Conservation (phyloP, 2,113 vertebrate genomes). For the Malurus melanocephalus region DNA sequence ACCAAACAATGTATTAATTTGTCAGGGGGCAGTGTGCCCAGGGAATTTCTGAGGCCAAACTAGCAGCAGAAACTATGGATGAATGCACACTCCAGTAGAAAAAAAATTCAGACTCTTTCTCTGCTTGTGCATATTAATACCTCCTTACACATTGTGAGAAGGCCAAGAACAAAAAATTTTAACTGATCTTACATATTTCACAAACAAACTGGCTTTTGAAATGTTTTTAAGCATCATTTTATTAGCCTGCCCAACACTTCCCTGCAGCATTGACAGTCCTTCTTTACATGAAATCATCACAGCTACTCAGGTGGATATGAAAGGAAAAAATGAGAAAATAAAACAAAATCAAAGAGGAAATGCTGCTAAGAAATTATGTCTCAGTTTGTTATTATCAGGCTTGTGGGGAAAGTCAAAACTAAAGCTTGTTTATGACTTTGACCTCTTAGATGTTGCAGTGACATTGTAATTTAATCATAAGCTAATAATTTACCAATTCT, state of each 20-base stretch:
- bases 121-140: background rate
- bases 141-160: background rate
- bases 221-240: background rate
- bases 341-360: background rate
- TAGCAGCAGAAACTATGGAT: background rate
- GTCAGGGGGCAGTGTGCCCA: background rate
- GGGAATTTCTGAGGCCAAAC: background rate
- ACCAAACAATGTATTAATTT: background rate
- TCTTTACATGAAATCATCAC: background rate
- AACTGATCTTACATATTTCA: background rate
- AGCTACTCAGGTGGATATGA: background rate
- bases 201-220: background rate
- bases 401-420: background rate
- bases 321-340: background rate
- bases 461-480: conserved; percentile 30
- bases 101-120: background rate
- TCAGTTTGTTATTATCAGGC: background rate
- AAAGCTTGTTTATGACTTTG: conserved; percentile 32
- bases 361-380: background rate
- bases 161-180: background rate
- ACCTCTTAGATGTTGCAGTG: background rate
- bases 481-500: conserved; percentile 40
- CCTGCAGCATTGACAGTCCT: background rate
- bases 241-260: background rate
- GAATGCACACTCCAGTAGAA: background rate